Conservation (phyloP, 2,888 invertebrate species). For the Eulithis prunata region DNA sequence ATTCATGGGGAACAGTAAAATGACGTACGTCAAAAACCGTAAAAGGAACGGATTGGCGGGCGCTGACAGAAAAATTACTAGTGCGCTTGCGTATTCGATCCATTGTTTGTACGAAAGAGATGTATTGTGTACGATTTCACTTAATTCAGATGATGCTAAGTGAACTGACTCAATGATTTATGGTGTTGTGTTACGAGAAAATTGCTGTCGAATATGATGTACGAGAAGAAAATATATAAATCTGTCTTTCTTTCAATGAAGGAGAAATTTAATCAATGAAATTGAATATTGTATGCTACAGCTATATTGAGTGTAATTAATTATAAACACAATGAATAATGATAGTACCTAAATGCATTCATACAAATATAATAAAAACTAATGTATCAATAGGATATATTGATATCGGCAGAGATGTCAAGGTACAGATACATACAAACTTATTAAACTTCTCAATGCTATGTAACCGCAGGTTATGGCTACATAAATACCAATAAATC, state of each 20-base stretch:
- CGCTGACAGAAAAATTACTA: slow-evolving; percentile 70
- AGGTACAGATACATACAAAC: too few relatives aligned
- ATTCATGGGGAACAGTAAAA: slow-evolving; percentile 60
- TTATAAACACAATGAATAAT: too few relatives aligned
- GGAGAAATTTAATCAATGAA: slow-evolving; percentile 21
- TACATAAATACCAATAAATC: slow-evolving; percentile 8
- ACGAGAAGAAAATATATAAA: slow-evolving; percentile 24
- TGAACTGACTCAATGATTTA: slow-evolving; percentile 52
- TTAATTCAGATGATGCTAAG: slow-evolving; percentile 55
- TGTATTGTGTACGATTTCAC: slow-evolving; percentile 59
- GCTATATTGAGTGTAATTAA: too few relatives aligned
- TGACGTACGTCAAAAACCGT: slow-evolving; percentile 67
- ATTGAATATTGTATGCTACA: neutral
- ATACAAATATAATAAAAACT: too few relatives aligned
- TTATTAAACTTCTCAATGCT: too few relatives aligned
- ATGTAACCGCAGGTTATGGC: neutral
- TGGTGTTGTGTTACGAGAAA: slow-evolving; percentile 43
- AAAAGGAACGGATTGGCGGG: slow-evolving; percentile 55
- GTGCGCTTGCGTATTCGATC: slow-evolving; percentile 44
- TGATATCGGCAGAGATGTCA: too few relatives aligned
- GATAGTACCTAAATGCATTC: too few relatives aligned
- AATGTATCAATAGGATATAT: too few relatives aligned
- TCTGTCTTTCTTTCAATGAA: slow-evolving; percentile 18
- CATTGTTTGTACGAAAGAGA: slow-evolving; percentile 67
- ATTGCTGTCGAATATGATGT: slow-evolving; percentile 43